These are phyloP conservation scores for Bettongia penicillata DNA, from an alignment of 2,113 vertebrate genomes.

Conservation along the genomic window DNA sequence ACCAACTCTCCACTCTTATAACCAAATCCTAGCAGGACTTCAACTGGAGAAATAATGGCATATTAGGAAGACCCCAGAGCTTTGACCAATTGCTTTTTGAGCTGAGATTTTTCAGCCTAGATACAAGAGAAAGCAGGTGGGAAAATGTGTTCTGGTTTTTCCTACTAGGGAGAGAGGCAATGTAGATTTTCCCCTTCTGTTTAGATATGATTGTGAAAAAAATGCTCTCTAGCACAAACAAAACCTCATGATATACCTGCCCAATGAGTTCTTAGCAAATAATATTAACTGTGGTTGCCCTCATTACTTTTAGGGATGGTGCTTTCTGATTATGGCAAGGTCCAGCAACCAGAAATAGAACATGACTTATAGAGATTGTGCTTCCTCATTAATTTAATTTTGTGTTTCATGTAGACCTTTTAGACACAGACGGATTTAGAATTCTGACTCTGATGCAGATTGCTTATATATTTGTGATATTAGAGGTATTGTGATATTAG, in stretches of 20 bases:
- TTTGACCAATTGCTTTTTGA: not conserved
- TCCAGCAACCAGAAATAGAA: constrained; percentile 55
- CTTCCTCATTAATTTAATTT: constrained; percentile 45
- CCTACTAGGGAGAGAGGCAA: not conserved
- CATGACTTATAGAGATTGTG: constrained; percentile 7
- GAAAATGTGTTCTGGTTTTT: not conserved
- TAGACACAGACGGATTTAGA: constrained; percentile 10
- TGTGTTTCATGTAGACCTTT: constrained; percentile 6
- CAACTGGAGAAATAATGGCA: not conserved
- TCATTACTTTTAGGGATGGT: constrained; percentile 60
- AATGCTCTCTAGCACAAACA: constrained; percentile 16
- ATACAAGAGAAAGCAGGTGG: not conserved
- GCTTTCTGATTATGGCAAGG: constrained; percentile 59
- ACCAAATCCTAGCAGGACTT: not conserved
- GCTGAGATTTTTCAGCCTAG: not conserved
- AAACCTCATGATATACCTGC: constrained; percentile 30
- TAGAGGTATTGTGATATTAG: not conserved
- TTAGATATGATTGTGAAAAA: constrained; percentile 56
- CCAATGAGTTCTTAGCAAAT: constrained; percentile 59
- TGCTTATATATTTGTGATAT: not conserved
- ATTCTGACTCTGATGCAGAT: not conserved
- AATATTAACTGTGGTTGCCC: constrained; percentile 54
- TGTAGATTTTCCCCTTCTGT: not conserved
- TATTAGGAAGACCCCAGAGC: not conserved
- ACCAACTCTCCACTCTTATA: not conserved